Evolutionary conservation across 2,888 invertebrate genomes (phyloP).

Genomic region (Ectemnius cavifrons): DNA sequence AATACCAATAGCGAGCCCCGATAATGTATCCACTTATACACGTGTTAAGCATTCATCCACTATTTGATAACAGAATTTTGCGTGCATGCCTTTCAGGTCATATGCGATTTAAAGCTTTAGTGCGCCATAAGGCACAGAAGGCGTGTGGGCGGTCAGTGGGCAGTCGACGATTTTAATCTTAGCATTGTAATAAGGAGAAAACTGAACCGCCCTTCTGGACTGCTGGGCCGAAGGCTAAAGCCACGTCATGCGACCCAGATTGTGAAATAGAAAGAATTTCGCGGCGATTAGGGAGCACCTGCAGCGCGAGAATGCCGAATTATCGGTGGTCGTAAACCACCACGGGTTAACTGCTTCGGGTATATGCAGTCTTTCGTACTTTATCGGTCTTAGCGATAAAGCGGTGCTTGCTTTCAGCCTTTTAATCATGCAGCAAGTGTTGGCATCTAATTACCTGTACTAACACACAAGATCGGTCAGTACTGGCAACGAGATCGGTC

Average conservation of each 20-base stretch:
- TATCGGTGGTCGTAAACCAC: conserved; percentile 20
- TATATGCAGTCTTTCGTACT: too few species aligned
- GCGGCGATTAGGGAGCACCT: conserved; percentile 39
- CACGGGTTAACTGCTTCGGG: too few species aligned
- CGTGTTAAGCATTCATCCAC: conserved; percentile 29
- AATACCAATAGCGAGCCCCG: conserved; percentile 16
- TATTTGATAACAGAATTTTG: conserved; percentile 51
- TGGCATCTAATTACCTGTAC: too few species aligned
- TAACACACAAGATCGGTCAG: too few species aligned
- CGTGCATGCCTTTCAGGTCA: conserved; percentile 40
- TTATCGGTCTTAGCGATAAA: too few species aligned
- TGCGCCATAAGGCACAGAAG: conserved; percentile 30
- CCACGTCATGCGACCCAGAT: conserved; percentile 57
- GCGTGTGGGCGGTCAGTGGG: conserved; percentile 17
- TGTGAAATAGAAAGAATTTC: conserved; percentile 50
- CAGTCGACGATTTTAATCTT: conserved; percentile 56
- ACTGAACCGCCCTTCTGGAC: conserved; percentile 31
- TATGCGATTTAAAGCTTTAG: conserved; percentile 57
- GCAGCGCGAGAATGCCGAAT: conserved; percentile 28
- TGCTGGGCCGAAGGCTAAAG: conserved; percentile 44
- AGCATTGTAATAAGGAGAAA: conserved; percentile 60
- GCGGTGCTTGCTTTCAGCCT: too few species aligned
- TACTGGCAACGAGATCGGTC: too few species aligned
- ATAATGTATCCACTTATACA: conserved; percentile 7
- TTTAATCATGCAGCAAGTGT: too few species aligned